These are phyloP conservation scores for Agriotes lineatus DNA, from an alignment of 2,888 invertebrate genomes.

Conservation along the genomic window DNA sequence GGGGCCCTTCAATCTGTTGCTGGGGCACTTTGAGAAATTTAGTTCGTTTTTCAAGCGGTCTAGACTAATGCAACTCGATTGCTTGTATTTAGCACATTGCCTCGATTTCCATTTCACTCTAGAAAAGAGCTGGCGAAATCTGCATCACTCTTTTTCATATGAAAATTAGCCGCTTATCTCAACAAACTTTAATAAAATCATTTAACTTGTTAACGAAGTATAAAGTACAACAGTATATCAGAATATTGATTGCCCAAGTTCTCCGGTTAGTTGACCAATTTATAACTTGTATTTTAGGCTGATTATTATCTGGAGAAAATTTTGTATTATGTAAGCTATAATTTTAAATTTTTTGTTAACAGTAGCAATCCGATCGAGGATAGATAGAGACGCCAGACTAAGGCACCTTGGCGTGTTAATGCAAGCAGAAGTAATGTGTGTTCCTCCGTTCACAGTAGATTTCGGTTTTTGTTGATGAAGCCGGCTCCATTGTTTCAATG, in stretches of 20 bases:
- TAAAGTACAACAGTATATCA: constrained; percentile 31
- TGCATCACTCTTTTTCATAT: too few relatives aligned
- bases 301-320: constrained; percentile 12
- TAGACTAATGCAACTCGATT: constrained; percentile 12
- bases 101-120: too few relatives aligned
- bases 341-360: too few relatives aligned
- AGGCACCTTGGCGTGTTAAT: not conserved
- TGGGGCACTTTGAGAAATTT: constrained; percentile 10
- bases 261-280: constrained; percentile 27
- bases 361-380: too few relatives aligned
- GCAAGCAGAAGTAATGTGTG: not conserved
- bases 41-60: constrained; percentile 17
- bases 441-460: not conserved
- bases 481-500: constrained; percentile 14
- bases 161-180: constrained; percentile 30
- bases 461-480: constrained; percentile 10
- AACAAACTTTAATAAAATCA: constrained; percentile 26
- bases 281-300: constrained; percentile 20
- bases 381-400: too few relatives aligned
- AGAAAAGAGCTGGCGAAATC: too few relatives aligned
- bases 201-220: constrained; percentile 33
- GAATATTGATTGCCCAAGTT: constrained; percentile 29
- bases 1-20: constrained; percentile 6
- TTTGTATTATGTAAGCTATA: constrained; percentile 7
- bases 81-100: too few relatives aligned